Conservation (phyloP, 2,113 vertebrate species). For the Peromyscus maniculatus region DNA sequence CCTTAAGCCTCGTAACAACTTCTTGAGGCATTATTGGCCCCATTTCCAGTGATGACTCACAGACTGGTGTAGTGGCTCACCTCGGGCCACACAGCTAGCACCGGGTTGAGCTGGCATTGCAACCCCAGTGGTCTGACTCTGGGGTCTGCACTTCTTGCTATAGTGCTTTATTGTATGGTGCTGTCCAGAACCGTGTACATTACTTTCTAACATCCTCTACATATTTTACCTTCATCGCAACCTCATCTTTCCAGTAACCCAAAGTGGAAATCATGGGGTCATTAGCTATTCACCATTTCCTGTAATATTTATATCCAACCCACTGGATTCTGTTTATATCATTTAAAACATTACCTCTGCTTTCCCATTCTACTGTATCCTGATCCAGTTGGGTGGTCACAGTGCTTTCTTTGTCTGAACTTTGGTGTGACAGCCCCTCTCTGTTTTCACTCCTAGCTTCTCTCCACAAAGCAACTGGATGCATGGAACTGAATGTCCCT, state of each 20-base stretch:
- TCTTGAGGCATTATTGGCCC: not conserved
- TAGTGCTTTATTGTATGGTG: not conserved
- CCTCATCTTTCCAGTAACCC: not conserved
- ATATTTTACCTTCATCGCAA: not conserved
- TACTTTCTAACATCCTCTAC: not conserved
- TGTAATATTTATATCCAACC: not conserved
- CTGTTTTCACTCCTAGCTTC: not conserved
- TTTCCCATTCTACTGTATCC: not conserved
- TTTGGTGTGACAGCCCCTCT: not conserved
- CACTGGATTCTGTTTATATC: not conserved
- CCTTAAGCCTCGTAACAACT: not conserved
- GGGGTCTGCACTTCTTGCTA: not conserved
- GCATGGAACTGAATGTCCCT: not conserved
- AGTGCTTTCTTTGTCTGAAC: not conserved
- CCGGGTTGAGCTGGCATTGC: not conserved
- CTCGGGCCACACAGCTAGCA: not conserved
- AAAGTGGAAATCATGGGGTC: not conserved
- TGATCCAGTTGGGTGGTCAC: not conserved
- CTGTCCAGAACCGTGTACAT: not conserved
- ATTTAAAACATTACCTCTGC: not conserved
- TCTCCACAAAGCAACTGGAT: not conserved
- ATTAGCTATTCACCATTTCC: not conserved
- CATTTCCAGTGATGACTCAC: constrained; percentile 2
- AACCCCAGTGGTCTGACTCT: not conserved
- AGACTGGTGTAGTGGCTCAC: not conserved